Evolutionary conservation across 2,113 vertebrate genomes (phyloP).

Genomic region (Raja brachyura): DNA sequence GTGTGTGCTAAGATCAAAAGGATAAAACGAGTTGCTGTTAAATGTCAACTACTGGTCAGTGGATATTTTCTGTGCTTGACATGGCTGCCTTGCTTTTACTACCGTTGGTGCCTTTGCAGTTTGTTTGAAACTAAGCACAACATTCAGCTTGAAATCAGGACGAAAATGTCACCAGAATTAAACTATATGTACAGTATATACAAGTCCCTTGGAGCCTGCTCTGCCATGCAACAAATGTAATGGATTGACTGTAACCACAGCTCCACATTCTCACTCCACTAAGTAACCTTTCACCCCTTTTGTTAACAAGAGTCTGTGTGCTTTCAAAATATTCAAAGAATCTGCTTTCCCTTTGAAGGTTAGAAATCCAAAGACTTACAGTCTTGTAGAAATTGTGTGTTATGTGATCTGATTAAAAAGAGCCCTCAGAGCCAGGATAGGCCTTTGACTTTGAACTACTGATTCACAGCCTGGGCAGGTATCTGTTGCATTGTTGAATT

Average conservation of each 20-base stretch:
- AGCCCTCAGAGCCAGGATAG: neutral
- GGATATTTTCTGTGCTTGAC: neutral
- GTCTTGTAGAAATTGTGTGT: neutral
- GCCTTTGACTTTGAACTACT: no score
- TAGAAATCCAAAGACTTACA: neutral
- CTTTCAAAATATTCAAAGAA: no score
- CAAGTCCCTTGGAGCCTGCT: no score
- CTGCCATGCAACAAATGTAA: no score
- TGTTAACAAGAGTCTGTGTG: no score
- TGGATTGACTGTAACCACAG: no score
- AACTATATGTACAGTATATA: no score
- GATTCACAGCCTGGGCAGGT: neutral
- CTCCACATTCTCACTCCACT: no score
- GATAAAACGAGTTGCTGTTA: neutral
- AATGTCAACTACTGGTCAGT: slow-evolving; percentile 28
- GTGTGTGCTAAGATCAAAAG: slow-evolving; percentile 22
- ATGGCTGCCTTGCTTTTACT: neutral
- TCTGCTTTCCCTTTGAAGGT: no score
- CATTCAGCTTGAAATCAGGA: neutral
- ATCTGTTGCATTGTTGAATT: neutral
- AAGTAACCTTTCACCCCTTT: no score
- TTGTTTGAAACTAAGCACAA: neutral
- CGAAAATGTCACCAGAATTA: neutral
- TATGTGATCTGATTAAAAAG: neutral
- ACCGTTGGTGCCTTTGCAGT: neutral